Conservation (phyloP, 2,797 vertebrate genomes). For the Steatocranus sp. region DNA sequence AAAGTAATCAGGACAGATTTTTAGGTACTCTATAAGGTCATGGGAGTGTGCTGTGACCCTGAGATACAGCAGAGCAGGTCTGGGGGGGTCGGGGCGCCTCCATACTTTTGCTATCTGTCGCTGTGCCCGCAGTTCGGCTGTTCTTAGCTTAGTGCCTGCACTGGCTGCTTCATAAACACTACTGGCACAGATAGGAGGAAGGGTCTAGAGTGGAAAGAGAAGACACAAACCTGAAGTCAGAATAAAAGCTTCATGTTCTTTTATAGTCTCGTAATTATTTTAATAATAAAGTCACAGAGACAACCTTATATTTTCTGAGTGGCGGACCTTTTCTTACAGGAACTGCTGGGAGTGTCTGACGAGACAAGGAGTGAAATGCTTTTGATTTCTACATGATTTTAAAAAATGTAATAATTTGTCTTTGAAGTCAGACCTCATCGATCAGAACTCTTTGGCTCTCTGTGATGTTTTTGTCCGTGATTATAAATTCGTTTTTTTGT, state of each 20-base stretch:
- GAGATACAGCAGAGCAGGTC: constrained; percentile 78
- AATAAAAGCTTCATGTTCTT: background rate
- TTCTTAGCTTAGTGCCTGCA: constrained; percentile 32
- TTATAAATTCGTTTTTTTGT: constrained; percentile 81
- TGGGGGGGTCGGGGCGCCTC: constrained; percentile 73
- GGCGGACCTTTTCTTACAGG: constrained; percentile 21
- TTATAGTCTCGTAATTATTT: background rate
- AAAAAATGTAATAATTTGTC: background rate
- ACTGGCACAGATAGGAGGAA: constrained; percentile 81
- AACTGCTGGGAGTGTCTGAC: constrained; percentile 36
- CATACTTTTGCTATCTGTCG: constrained; percentile 20
- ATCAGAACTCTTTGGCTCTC: background rate
- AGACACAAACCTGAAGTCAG: background rate
- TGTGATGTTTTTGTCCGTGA: constrained; percentile 71
- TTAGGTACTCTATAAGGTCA: constrained; percentile 69
- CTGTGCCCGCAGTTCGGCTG: constrained; percentile 43
- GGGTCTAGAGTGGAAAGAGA: constrained; percentile 67
- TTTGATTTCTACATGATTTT: background rate
- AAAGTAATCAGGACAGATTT: constrained; percentile 70
- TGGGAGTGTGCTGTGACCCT: constrained; percentile 82
- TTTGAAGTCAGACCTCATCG: constrained; percentile 15
- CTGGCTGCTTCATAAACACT: background rate
- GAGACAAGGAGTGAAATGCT: background rate
- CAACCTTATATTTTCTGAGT: constrained; percentile 75
- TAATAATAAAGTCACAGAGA: background rate